Evolutionary conservation across 2,888 invertebrate genomes (phyloP).

Genomic region (Antheraea assamensis): DNA sequence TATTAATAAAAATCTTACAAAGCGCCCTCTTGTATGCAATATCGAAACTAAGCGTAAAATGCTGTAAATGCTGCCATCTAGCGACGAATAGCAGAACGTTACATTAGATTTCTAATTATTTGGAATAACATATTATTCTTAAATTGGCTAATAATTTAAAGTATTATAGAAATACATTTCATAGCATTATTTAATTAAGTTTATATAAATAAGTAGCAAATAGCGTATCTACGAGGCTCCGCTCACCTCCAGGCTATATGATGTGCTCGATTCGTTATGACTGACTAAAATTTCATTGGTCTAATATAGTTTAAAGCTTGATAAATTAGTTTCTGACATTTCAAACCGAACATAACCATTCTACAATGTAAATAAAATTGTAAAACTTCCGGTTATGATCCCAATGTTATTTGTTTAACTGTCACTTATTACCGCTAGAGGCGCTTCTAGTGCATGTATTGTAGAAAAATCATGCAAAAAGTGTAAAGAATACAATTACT

Average conservation of each 20-base stretch:
- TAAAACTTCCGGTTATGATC: not conserved
- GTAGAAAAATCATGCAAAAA: not conserved
- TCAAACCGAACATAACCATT: not conserved
- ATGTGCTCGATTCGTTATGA: no score
- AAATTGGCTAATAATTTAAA: not conserved
- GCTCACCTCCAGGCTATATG: no score
- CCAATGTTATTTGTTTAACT: not conserved
- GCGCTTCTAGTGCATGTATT: not conserved
- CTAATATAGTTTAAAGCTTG: not conserved
- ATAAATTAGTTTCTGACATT: not conserved
- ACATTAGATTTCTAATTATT: not conserved
- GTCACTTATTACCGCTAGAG: not conserved
- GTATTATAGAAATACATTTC: not conserved
- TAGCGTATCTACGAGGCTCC: no score
- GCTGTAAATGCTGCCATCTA: conserved; percentile 46
- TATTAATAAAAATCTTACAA: not conserved
- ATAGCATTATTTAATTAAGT: not conserved
- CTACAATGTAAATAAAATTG: not conserved
- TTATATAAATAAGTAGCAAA: no score
- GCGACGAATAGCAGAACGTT: conserved; percentile 43
- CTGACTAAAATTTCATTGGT: not conserved
- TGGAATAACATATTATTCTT: not conserved
- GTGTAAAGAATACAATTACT: no score
- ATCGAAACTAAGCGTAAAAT: not conserved
- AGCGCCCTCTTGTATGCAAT: conserved; percentile 44